Base-by-base conservation (phyloP, 1,140 invertebrate species). In the Trialeurodes vaporariorum region DNA sequence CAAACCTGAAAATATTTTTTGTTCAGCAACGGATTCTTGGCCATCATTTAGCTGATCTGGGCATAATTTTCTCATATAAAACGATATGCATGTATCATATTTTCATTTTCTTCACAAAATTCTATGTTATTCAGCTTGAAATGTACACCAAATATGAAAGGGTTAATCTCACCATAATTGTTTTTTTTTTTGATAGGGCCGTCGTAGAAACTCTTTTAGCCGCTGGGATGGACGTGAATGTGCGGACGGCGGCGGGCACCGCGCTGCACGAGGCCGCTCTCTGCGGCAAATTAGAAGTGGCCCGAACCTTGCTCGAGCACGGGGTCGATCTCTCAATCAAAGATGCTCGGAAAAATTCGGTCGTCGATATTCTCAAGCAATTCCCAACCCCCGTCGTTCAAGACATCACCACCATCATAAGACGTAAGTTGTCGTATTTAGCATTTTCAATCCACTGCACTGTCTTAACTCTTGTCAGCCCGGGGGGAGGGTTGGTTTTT, bases 211-310 rank as follows among this genome's bases (percentile, higher is more conserved):
- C 89, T 0, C 81, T 98, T 2, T 79, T 96, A 59, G 83, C 87
- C 23, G 88, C 91, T 49, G 94, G 94, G 1, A 88, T 96, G 72
- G 87, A 93, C 75, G 90, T 96, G 0, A 96, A 98, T 78, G 84
- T 91, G 0, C 81, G 91, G 70, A 96, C 94, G 1, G 85, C 87
- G 63, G 85, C 87, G 26, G 96, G 96, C 0, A 95, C 93, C 1
- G 93, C 95, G 0, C 83, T 98, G 68, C 96, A 98, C 80, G 94
- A 98, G 75, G 95, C 95, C 1, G 94, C 93, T 0, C 83, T 96
- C 5, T 96, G 90, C 79, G 94, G 94, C 63, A 97, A 98, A 81
- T 85, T 91, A 70, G 91, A 93, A 70, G 93, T 96, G 26, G 94
- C 94, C 2, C 82, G 88, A 64, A 84, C 91, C 0, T 80, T 98